phyloP scores from a whole-genome alignment of 2,888 invertebrate species.

The Danaus chrysippus region DNA sequence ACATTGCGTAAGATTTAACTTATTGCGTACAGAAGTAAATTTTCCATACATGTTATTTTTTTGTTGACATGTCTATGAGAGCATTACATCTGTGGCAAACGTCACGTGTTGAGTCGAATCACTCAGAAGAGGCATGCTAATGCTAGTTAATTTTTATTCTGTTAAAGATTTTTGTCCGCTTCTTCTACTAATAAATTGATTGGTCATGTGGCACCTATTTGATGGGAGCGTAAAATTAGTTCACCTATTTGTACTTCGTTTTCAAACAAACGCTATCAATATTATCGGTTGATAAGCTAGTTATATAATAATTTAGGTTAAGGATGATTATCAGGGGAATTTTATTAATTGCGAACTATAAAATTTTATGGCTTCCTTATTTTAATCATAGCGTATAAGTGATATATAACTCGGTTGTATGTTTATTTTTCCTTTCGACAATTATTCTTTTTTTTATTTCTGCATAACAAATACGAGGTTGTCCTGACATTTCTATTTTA shows the following conservation, averaged over 20 bases:
- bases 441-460: too few species aligned
- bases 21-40: too few species aligned
- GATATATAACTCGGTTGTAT: too few species aligned
- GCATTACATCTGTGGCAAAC: slow-evolving; percentile 15
- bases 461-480: too few species aligned
- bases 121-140: slow-evolving; percentile 21
- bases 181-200: too few species aligned
- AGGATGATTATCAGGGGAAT: neutral
- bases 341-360: neutral
- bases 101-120: slow-evolving; percentile 24
- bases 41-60: neutral
- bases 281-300: neutral
- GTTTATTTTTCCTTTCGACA: too few species aligned
- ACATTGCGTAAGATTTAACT: too few species aligned
- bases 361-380: neutral
- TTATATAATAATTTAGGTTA: neutral
- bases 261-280: neutral
- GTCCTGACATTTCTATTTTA: too few species aligned
- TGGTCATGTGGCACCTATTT: too few species aligned
- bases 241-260: neutral
- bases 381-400: neutral
- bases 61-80: neutral
- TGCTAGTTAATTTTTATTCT: neutral
- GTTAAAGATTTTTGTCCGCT: too few species aligned
- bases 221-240: too few species aligned